Evolutionary conservation across 2,888 invertebrate species (phyloP).

Genomic region (Clanis bilineata): DNA sequence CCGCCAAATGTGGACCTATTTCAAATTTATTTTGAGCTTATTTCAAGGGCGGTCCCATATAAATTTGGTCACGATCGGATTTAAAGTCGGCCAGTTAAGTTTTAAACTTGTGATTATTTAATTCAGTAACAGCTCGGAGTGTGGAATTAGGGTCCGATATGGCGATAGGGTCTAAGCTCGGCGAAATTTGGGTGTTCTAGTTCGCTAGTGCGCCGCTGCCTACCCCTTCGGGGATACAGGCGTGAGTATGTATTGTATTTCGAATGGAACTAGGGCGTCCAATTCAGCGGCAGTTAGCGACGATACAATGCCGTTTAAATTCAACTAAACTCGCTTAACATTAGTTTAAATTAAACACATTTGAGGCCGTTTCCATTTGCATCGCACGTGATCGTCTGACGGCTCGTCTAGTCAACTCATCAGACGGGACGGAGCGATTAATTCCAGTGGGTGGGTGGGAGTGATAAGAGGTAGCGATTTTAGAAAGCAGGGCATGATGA

Average conservation of each 20-base stretch:
- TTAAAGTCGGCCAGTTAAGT: too few species aligned
- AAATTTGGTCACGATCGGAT: too few species aligned
- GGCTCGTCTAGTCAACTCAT: conserved; percentile 74
- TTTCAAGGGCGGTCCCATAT: too few species aligned
- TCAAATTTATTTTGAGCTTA: too few species aligned
- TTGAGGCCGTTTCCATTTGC: conserved; percentile 77
- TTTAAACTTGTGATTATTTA: too few species aligned
- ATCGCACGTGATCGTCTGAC: conserved; percentile 78
- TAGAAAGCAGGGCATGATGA: background rate
- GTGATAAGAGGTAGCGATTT: conserved; percentile 34
- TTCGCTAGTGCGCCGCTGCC: too few species aligned
- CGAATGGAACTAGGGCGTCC: conserved; percentile 15
- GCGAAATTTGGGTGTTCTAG: too few species aligned
- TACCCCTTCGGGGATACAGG: too few species aligned
- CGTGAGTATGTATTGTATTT: background rate
- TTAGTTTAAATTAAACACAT: conserved; percentile 55
- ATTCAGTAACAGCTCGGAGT: too few species aligned
- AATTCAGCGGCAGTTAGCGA: conserved; percentile 14
- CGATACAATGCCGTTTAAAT: conserved; percentile 24
- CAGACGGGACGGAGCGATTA: conserved; percentile 59
- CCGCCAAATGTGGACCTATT: too few species aligned
- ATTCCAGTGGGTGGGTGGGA: conserved; percentile 50
- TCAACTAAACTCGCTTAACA: conserved; percentile 49
- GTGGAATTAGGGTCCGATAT: too few species aligned
- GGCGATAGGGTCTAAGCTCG: too few species aligned